Conservation (phyloP, 1,140 invertebrate genomes). For the Drosophila ananassae region DNA sequence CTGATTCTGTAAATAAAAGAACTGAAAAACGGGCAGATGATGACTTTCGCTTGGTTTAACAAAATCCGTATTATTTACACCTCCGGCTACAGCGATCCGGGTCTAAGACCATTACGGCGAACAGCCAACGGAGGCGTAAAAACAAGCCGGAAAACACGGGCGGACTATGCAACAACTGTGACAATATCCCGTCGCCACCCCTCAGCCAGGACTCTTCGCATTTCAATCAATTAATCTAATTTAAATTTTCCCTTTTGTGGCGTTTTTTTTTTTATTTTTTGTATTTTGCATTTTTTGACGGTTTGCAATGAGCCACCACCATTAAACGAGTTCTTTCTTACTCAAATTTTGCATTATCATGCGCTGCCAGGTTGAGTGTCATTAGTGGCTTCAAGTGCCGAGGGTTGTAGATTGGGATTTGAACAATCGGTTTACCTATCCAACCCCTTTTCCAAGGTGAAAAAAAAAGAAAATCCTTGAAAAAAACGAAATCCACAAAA, state of each 20-base stretch:
- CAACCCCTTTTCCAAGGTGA: slow-evolving; percentile 30
- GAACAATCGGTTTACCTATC: slow-evolving; percentile 44
- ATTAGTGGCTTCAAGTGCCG: slow-evolving; percentile 52
- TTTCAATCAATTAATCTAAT: slow-evolving; percentile 84
- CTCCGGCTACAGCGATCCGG: slow-evolving; percentile 51
- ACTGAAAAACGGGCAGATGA: slow-evolving; percentile 29
- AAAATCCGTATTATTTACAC: slow-evolving; percentile 80
- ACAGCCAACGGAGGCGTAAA: slow-evolving; percentile 30
- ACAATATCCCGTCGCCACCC: slow-evolving; percentile 38
- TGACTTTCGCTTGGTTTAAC: slow-evolving; percentile 72
- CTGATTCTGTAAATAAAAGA: slow-evolving; percentile 8
- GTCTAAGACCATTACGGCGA: slow-evolving; percentile 51
- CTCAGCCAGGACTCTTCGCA: slow-evolving; percentile 32
- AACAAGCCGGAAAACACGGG: slow-evolving; percentile 58
- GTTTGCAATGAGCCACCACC: slow-evolving; percentile 54
- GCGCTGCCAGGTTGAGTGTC: slow-evolving; percentile 60
- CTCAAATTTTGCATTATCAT: slow-evolving; percentile 63
- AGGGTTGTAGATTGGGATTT: slow-evolving; percentile 38
- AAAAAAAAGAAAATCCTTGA: slow-evolving; percentile 17
- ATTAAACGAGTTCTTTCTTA: slow-evolving; percentile 64
- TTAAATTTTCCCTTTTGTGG: slow-evolving; percentile 77
- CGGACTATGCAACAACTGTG: slow-evolving; percentile 64
- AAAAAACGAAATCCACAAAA: slow-evolving; percentile 24
- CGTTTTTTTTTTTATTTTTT: slow-evolving; percentile 16
- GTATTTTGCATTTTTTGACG: slow-evolving; percentile 30